A percentile compares a stretch with the other conserved stretches of the same genome.
phyloP scores from a whole-genome alignment of 2,113 vertebrate genomes.

The Brevimyrus niger region DNA sequence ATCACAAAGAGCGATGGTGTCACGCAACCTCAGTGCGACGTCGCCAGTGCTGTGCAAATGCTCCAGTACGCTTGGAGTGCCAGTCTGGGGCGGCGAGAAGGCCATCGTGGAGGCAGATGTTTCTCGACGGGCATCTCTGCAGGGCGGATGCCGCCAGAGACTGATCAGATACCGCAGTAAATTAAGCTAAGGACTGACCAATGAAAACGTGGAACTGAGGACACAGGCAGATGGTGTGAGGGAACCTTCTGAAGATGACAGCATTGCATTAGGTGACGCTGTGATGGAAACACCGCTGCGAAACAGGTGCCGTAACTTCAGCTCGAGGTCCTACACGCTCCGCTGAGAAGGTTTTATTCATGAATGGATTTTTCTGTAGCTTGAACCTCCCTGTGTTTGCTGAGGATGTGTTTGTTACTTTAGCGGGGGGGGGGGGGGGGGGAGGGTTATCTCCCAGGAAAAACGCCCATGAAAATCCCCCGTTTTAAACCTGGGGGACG shows the following conservation, averaged over 20 bases:
- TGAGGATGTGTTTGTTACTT: neutral
- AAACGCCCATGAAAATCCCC: neutral
- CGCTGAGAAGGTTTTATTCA: neutral
- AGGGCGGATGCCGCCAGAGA: neutral
- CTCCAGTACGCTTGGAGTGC: neutral
- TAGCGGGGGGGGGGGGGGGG: neutral
- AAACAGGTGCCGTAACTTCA: neutral
- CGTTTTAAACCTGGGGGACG: neutral
- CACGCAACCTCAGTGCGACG: neutral
- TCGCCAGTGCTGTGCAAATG: neutral
- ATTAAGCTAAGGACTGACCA: neutral
- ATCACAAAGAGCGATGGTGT: neutral
- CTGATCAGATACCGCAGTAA: neutral
- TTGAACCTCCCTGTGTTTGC: neutral
- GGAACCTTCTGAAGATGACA: neutral
- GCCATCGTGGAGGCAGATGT: neutral
- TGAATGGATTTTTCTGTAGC: neutral
- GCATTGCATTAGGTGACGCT: neutral
- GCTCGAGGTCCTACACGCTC: neutral
- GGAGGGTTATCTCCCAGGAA: neutral
- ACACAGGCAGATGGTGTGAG: neutral
- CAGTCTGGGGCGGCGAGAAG: neutral
- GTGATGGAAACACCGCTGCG: neutral
- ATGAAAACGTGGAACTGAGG: neutral
- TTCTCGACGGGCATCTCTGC: neutral